These are phyloP conservation scores for Carterocephalus palaemon DNA, from an alignment of 2,888 invertebrate species.

Conservation along the genomic window DNA sequence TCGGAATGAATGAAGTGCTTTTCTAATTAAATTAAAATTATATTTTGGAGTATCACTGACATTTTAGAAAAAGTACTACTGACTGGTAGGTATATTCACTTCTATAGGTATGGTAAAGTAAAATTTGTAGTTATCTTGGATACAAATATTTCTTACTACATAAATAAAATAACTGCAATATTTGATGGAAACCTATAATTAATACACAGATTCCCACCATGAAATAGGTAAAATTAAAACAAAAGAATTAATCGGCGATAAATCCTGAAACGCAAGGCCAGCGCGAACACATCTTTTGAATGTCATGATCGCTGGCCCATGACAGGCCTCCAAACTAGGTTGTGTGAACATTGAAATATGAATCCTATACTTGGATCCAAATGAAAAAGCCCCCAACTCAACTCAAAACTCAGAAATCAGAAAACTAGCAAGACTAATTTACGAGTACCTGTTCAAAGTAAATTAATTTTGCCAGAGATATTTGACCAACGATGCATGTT, in stretches of 20 bases:
- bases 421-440: neutral
- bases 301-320: slow-evolving; percentile 42
- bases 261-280: slow-evolving; percentile 35
- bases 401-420: neutral
- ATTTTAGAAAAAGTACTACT: too few relatives aligned
- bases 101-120: too few relatives aligned
- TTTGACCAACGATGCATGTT: too few relatives aligned
- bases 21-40: too few relatives aligned
- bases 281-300: slow-evolving; percentile 35
- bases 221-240: slow-evolving; percentile 33
- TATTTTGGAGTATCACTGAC: too few relatives aligned
- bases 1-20: too few relatives aligned
- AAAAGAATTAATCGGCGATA: slow-evolving; percentile 35
- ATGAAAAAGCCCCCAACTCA: slow-evolving; percentile 26
- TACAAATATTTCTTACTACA: too few relatives aligned
- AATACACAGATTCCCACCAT: slow-evolving; percentile 3
- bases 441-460: neutral
- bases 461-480: too few relatives aligned
- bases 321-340: slow-evolving; percentile 33
- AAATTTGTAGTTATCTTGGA: too few relatives aligned
- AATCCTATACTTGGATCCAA: slow-evolving; percentile 24
- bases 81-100: too few relatives aligned
- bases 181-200: neutral
- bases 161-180: neutral
- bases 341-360: slow-evolving; percentile 26